A percentile compares a stretch with the other conserved stretches of the same genome.
Conservation (phyloP, 2,888 invertebrate genomes). For the Ditylenchus weischeri region DNA sequence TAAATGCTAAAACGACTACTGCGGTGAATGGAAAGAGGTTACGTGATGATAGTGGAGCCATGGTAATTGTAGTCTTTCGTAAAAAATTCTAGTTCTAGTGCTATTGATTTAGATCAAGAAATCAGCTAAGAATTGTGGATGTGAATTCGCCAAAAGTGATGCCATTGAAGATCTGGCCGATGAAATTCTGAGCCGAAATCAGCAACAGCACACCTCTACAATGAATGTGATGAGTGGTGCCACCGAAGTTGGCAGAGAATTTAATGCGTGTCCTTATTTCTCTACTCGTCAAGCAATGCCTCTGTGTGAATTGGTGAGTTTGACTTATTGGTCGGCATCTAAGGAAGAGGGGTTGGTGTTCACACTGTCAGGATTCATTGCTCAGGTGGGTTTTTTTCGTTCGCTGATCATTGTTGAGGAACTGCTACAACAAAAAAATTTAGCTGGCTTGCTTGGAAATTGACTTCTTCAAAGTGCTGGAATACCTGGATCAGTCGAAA, state of each 20-base stretch:
- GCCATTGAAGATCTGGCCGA: constrained; percentile 65
- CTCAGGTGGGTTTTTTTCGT: constrained; percentile 10
- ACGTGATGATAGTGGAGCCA: constrained; percentile 9
- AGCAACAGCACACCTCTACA: constrained; percentile 64
- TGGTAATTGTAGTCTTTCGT: background rate
- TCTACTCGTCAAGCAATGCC: constrained; percentile 77
- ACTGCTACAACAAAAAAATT: background rate
- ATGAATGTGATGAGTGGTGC: constrained; percentile 22
- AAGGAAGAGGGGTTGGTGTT: constrained; percentile 1
- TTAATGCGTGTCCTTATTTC: constrained; percentile 89
- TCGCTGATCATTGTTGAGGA: background rate
- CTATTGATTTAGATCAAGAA: constrained; percentile 12
- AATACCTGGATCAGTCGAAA: constrained; percentile 45
- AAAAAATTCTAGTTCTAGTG: background rate
- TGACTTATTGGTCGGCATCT: too few species aligned
- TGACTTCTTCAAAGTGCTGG: constrained; percentile 44
- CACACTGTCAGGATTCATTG: constrained; percentile 18
- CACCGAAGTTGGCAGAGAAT: constrained; percentile 66
- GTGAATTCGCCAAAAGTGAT: constrained; percentile 51
- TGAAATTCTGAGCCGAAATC: constrained; percentile 65
- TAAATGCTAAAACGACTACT: constrained; percentile 29
- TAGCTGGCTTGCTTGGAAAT: constrained; percentile 41
- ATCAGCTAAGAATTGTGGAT: constrained; percentile 20
- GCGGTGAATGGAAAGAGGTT: constrained; percentile 18
- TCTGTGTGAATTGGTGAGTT: constrained; percentile 70